These are phyloP conservation scores for pig (Sus scrofa) DNA, from an alignment of 2,113 vertebrate genomes.

Conservation along the genomic window DNA sequence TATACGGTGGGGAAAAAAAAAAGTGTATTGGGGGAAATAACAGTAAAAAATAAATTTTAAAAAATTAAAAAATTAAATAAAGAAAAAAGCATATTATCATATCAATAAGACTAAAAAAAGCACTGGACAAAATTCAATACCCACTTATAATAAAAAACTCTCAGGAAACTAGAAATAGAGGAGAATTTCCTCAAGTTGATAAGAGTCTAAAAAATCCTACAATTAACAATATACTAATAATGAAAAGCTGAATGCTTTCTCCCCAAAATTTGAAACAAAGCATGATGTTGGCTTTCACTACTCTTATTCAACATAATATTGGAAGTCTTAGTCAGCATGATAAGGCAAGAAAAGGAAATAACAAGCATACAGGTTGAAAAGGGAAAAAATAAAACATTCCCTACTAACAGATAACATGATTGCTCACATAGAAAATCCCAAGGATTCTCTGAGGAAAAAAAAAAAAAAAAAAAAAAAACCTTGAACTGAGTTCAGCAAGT, in stretches of 20 bases:
- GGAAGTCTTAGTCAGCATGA: background rate
- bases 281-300: background rate
- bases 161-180: background rate
- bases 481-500: background rate
- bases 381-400: background rate
- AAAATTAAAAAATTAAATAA: too few relatives aligned
- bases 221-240: background rate
- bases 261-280: background rate
- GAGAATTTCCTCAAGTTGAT: background rate
- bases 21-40: too few relatives aligned
- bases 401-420: background rate
- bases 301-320: background rate
- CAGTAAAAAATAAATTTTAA: too few relatives aligned
- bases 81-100: background rate
- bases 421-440: constrained; percentile 4
- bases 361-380: background rate
- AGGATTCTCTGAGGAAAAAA: background rate
- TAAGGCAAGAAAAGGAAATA: background rate
- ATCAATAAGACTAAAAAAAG: background rate
- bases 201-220: background rate
- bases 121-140: background rate
- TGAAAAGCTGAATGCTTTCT: background rate
- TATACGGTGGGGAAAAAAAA: too few relatives aligned
- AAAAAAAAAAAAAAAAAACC: too few relatives aligned
- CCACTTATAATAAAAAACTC: background rate